These are phyloP conservation scores for Cryptocephalus primarius DNA, from an alignment of 2,888 invertebrate genomes.

Conservation along the genomic window DNA sequence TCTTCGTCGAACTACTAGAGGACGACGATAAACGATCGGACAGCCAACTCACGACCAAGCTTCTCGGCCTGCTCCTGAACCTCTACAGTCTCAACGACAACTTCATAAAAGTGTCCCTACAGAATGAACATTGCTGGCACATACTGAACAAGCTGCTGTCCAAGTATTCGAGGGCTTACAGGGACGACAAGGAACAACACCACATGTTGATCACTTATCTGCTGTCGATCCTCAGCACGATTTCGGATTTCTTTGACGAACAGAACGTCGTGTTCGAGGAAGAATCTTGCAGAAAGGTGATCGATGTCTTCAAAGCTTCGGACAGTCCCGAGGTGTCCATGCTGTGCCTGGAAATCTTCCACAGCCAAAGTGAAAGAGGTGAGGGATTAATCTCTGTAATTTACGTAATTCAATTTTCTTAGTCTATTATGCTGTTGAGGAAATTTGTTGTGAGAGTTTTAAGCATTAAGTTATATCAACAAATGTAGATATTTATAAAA, in stretches of 20 bases:
- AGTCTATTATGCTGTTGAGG: no score
- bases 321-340: slow-evolving; percentile 62
- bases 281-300: slow-evolving; percentile 35
- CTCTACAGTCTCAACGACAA: slow-evolving; percentile 64
- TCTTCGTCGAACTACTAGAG: slow-evolving; percentile 24
- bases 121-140: no score
- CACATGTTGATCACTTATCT: slow-evolving; percentile 47
- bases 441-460: no score
- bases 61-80: slow-evolving; percentile 69
- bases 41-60: slow-evolving; percentile 40
- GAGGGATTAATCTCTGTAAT: slow-evolving; percentile 14
- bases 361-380: slow-evolving; percentile 69
- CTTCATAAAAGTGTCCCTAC: slow-evolving; percentile 36
- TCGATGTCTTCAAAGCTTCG: slow-evolving; percentile 53
- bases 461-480: no score
- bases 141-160: slow-evolving; percentile 41
- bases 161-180: slow-evolving; percentile 36
- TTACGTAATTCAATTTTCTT: no score
- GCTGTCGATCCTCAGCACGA: slow-evolving; percentile 48
- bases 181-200: slow-evolving; percentile 48
- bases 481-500: no score
- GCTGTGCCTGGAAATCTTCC: slow-evolving; percentile 64
- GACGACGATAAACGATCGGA: slow-evolving; percentile 16
- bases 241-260: slow-evolving; percentile 52
- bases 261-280: slow-evolving; percentile 29